Base-by-base conservation (phyloP, 2,888 invertebrate species). In the Tryphoninae sp. region DNA sequence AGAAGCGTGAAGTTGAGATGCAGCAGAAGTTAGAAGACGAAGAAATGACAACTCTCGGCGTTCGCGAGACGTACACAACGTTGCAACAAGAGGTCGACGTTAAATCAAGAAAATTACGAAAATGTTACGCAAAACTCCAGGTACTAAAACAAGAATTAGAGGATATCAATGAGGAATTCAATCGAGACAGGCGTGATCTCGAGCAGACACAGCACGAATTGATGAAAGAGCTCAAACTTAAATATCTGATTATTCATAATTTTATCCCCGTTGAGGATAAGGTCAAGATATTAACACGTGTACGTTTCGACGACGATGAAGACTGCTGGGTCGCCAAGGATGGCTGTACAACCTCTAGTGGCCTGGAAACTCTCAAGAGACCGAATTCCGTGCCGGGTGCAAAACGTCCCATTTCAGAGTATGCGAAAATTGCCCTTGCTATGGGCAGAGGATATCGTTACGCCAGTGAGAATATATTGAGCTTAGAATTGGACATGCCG, bases 71-170 rank as follows among this genome's bases (percentile, higher is more conserved):
- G 0, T 99, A 97, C 89, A 95, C 97, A 8, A 97, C 96, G 69
- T 93, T 99, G 77, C 98, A 98, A 90, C 98, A 98, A 91, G 99
- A 99, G 92, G 98, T 99, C 1, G 99, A 99, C 90, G 95, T 97
- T 78, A 99, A 99, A 92, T 97, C 98, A 26, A 97, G 96, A 88
- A 98, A 98, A 92, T 92, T 99, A 74, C 97, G 98, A 89, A 97
- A 98, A 92, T 95, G 99, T 89, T 96, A 97, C 89, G 94, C 95
- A 16, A 98, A 98, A 92, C 94, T 96, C 69, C 95, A 96, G 89
- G 94, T 94, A 2, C 92, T 95, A 0, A 94, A 96, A 86, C 95
- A 96, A 89, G 98, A 98, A 89, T 94, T 97, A 9, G 94, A 95
- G 83, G 97, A 97, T 89, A 94, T 96, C 72, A 95, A 96, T 79